Percentiles rank a stretch among this genome's conserved stretches.
phyloP scores from a whole-genome alignment of 1,140 invertebrate genomes.

The Platorchestia sp. region DNA sequence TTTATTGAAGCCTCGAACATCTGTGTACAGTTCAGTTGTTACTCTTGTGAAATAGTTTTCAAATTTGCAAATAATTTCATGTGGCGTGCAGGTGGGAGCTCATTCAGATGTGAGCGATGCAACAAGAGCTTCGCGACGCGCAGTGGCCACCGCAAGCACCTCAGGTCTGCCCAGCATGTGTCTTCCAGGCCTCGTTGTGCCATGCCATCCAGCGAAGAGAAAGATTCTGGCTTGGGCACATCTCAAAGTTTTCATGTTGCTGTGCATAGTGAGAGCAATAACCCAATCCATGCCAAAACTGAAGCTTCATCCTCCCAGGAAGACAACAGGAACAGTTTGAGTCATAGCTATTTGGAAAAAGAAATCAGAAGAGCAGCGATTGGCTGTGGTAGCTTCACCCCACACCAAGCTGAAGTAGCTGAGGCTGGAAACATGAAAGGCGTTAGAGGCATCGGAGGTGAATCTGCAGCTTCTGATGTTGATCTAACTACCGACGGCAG shows the following conservation, averaged over 20 bases:
- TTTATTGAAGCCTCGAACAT: neutral
- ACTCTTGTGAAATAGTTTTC: neutral
- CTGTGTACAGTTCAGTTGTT: neutral
- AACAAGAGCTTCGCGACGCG: constrained; percentile 17
- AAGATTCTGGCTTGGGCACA: neutral
- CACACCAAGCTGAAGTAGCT: neutral
- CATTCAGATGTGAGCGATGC: constrained; percentile 6
- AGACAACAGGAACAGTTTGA: neutral
- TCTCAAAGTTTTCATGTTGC: neutral
- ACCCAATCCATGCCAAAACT: neutral
- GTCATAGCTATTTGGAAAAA: neutral
- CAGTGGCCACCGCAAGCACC: constrained; percentile 7
- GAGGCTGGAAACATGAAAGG: too few species aligned
- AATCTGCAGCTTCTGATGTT: neutral
- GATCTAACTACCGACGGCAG: neutral
- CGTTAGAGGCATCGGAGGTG: too few species aligned
- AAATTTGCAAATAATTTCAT: neutral
- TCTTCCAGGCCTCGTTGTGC: neutral
- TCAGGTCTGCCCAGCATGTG: neutral
- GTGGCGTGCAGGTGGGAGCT: neutral
- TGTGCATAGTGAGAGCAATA: neutral
- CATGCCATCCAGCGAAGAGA: neutral
- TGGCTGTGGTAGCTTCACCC: neutral
- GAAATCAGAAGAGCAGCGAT: neutral
- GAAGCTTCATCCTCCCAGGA: neutral